Conservation (phyloP, 2,113 vertebrate genomes). For the Rafetus swinhoei region DNA sequence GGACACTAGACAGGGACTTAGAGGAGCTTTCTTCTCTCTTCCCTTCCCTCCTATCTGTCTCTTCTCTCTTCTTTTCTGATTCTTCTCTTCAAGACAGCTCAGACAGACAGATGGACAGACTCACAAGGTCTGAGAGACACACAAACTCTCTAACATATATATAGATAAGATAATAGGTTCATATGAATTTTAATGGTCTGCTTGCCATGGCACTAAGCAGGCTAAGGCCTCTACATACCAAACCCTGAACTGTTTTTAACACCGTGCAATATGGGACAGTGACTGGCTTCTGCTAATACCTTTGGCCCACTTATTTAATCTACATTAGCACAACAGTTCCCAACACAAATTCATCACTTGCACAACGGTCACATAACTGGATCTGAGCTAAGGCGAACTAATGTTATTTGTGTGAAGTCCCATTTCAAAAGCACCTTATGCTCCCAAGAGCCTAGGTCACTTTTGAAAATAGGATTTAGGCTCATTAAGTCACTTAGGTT, state of each 20-base stretch:
- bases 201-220: not conserved
- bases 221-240: not conserved
- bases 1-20: not conserved
- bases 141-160: too few species aligned
- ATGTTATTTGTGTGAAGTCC: not conserved
- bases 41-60: not conserved
- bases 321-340: not conserved
- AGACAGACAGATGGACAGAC: too few species aligned
- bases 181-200: not conserved
- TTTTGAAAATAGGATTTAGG: not conserved
- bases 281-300: not conserved
- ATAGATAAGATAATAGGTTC: too few species aligned
- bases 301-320: not conserved
- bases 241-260: not conserved
- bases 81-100: too few species aligned
- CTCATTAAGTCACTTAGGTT: not conserved
- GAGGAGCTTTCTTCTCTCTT: not conserved
- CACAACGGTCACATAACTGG: not conserved
- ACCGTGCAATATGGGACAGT: not conserved
- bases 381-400: not conserved
- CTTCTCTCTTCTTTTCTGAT: too few species aligned
- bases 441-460: too few species aligned
- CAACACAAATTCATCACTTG: not conserved
- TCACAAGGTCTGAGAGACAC: too few species aligned
- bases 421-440: not conserved